Base-by-base conservation (phyloP, 53 echinoderm and acorn worm genomes). In the Crossaster papposus region DNA sequence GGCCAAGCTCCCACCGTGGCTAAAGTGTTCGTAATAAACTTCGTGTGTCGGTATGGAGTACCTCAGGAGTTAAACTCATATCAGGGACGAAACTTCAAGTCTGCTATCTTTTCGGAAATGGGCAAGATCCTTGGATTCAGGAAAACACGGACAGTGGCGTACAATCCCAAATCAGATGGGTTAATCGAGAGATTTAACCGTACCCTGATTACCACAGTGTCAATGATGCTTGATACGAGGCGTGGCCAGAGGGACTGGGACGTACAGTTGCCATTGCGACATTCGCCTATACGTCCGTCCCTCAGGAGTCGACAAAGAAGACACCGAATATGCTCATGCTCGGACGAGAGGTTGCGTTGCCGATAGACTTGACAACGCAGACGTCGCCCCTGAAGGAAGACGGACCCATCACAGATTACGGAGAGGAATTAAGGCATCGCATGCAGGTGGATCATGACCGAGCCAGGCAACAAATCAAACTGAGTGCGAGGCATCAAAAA, bases 311-410 rank as follows among this genome's bases (percentile, higher is more conserved):
- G 9, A 83, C 83, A 0, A 38, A 51, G 50, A 70, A 83, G 36
- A 83, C 83, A 8, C 83, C 38, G 38, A 83, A 83, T 70, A 83
- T n/a, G 83, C 71, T 83, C 22, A 83, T 83, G 83, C 83, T 83
- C 5, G 83, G 83, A 35, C 33, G 71, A 38, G 68, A 83, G 83
- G 83, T 83, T 14, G 30, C 38, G 23, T 30, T 83, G 24, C 83
- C 83, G 15, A 38, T 71, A 13, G 83, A 83, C 30, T 50, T 83
- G 24, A 83, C 83, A 3, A 83, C 51, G 68, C 20, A 83, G 54
- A 68, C 30, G 28, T 58, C 80, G 15, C 80, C 58, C 29, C 26
- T 55, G 30, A 35, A 29, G 2, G 80, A 14, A 36, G 83, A 65
- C n/a, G 34, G 33, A 62, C 63, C 80, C 2, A 14, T 14, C 20